A percentile compares a stretch with the other conserved stretches of the same genome.
These are phyloP conservation scores for Leptinotarsa rubiginosa DNA, from an alignment of 2,888 invertebrate species.

Conservation along the genomic window DNA sequence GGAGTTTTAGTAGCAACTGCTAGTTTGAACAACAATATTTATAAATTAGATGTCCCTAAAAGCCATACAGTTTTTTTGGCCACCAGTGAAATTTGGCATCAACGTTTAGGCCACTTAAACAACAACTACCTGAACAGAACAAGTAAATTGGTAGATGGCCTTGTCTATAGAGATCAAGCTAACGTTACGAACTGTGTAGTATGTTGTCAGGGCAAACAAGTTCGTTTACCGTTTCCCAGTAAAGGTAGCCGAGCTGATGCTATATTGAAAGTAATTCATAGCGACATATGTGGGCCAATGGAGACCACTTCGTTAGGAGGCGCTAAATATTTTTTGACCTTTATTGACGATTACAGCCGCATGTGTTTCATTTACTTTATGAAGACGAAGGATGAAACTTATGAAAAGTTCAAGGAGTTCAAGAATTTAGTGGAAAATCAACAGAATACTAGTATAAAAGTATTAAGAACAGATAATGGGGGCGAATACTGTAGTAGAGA, in stretches of 20 bases:
- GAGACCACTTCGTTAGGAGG: too few species aligned
- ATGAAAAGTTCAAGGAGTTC: conserved; percentile 49
- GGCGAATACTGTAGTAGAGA: conserved; percentile 44
- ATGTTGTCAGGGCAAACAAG: too few species aligned
- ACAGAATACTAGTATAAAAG: conserved; percentile 50
- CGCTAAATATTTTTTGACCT: conserved; percentile 47
- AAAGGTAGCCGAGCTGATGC: too few species aligned
- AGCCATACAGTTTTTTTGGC: conserved; percentile 16
- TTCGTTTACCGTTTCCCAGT: too few species aligned
- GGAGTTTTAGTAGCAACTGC: conserved; percentile 42
- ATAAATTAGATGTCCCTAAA: conserved; percentile 38
- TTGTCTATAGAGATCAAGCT: conserved; percentile 23
- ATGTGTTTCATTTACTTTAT: conserved; percentile 53
- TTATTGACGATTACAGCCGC: conserved; percentile 56
- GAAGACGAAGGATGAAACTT: conserved; percentile 52
- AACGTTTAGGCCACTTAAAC: conserved; percentile 43
- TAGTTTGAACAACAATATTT: conserved; percentile 43
- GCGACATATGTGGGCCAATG: conserved; percentile 41
- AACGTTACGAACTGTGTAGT: too few species aligned
- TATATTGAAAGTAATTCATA: too few species aligned
- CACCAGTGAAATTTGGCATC: conserved; percentile 35
- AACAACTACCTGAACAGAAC: conserved; percentile 26
- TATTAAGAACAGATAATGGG: conserved; percentile 51
- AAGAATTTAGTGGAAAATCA: conserved; percentile 54
- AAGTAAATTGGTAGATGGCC: conserved; percentile 39